Base-by-base conservation (phyloP, 2,888 invertebrate species). In the Tubulanus polymorphus region DNA sequence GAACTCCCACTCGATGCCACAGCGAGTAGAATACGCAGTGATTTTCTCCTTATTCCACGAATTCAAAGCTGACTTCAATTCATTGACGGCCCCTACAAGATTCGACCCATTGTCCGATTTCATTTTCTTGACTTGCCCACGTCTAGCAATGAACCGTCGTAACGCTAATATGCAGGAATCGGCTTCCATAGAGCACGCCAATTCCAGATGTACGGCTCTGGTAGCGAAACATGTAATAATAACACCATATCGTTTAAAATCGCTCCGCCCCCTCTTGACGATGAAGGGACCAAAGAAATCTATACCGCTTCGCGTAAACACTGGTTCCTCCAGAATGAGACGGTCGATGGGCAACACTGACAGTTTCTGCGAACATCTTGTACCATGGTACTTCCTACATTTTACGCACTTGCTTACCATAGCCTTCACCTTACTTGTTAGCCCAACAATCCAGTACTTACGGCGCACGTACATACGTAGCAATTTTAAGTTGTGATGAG, bases 201-300 rank as follows among this genome's bases (percentile, higher is more conserved):
- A 51, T 49, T 61, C 54, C 26, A 56, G 15, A 54, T 61, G 61
- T n/a, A 59, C 45, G n/a, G 58, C 56, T 3, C 59, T 29, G 45
- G 53, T 53, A 6, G 37, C 18, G 20, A 59, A 20, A 52, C 58
- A 56, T 2, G 59, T 61, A 30, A 60, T 54, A 15, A 70, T 35
- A 0, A 68, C 49, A 2, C 64, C 66, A 59, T 64, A 67, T 15
- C 64, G 50, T 54, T 65, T 68, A 1, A 62, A 10, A 53, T 63
- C 65, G 32, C 61, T 63, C 1, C 67, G 61, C n/a, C 67, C 63
- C 27, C 60, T 51, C 50, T 67, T 68, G 1, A 63, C 54, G 2
- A 52, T n/a, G 18, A 63, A 69, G 8, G 66, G 67, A 6, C 67
- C 68, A 52, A 70, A 69, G 53, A 59, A 66, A 46, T 69, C 66